These are phyloP conservation scores for Phaethon lepturus DNA, from an alignment of 2,113 vertebrate genomes.

Conservation along the genomic window DNA sequence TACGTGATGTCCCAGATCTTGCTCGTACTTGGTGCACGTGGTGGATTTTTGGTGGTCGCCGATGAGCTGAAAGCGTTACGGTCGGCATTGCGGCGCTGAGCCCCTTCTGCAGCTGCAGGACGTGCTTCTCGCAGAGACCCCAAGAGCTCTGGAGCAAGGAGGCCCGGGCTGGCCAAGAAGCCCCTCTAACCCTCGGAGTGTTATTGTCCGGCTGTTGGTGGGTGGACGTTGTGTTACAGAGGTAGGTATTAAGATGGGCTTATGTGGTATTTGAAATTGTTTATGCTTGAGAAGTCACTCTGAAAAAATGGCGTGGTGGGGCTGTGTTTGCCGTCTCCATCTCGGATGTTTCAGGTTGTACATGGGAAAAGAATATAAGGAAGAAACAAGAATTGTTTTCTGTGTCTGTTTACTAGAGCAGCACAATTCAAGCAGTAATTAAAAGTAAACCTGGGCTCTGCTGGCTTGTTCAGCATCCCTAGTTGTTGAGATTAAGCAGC, in stretches of 20 bases:
- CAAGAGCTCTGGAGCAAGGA: background rate
- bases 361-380: background rate
- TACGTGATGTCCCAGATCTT: background rate
- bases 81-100: rapidly evolving
- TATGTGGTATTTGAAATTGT: background rate
- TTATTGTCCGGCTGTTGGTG: background rate
- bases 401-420: conserved; percentile 37
- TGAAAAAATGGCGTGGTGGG: background rate
- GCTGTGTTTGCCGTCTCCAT: background rate
- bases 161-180: background rate
- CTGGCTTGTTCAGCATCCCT: conserved; percentile 35
- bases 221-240: rapidly evolving
- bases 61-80: rapidly evolving
- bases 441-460: conserved; percentile 46
- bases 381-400: background rate
- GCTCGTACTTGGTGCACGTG: background rate
- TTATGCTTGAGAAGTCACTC: background rate
- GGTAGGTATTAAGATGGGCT: background rate
- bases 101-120: background rate
- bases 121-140: background rate
- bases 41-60: background rate
- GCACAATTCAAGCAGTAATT: background rate
- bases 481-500: conserved; percentile 30
- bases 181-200: background rate
- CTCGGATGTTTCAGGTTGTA: background rate